These are phyloP conservation scores for Temnothorax rugatulus DNA, from an alignment of 2,888 invertebrate genomes.

Conservation along the genomic window DNA sequence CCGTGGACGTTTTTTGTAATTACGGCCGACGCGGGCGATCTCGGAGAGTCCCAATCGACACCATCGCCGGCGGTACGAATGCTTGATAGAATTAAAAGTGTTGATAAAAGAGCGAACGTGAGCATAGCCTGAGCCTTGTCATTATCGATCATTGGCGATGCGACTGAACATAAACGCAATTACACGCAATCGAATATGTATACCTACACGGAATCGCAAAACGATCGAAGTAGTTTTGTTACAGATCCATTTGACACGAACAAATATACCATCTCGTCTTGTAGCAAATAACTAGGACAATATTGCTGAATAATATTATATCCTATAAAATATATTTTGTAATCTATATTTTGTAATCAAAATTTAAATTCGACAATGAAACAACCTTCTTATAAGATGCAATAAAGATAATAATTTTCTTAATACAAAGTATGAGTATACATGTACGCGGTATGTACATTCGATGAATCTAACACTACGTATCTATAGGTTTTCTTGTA, in stretches of 20 bases:
- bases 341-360: background rate
- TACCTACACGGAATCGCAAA: background rate
- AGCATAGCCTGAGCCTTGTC: conserved; percentile 78
- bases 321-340: background rate
- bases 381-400: background rate
- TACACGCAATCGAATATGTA: background rate
- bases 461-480: background rate
- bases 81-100: conserved; percentile 69
- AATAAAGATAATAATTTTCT: conserved; percentile 1
- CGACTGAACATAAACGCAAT: conserved; percentile 57
- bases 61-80: conserved; percentile 54
- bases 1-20: background rate
- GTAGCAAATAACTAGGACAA: background rate
- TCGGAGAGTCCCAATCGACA: conserved; percentile 9
- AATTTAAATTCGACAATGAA: background rate
- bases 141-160: conserved; percentile 65
- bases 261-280: background rate
- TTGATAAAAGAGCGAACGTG: conserved; percentile 71
- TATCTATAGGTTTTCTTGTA: background rate
- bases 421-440: background rate
- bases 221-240: conserved; percentile 54
- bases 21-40: background rate
- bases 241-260: background rate
- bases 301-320: background rate
- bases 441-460: background rate